Evolutionary conservation across 2,797 vertebrate genomes (phyloP).

Genomic region (Karalla daura): DNA sequence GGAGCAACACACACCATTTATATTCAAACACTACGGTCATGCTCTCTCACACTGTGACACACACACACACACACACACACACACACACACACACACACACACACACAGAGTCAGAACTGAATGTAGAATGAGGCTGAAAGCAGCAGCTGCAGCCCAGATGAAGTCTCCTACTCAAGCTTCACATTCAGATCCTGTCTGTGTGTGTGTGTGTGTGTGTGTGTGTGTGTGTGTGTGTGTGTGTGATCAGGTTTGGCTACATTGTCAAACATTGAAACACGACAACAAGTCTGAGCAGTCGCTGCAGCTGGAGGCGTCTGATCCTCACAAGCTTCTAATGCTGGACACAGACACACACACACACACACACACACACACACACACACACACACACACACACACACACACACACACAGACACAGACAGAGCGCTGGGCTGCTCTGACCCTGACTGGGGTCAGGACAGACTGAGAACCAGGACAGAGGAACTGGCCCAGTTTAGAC

Average conservation of each 20-base stretch:
- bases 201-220: no score
- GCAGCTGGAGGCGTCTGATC: neutral
- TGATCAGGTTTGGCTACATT: no score
- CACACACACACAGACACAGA: constrained; percentile 7
- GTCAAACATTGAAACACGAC: neutral
- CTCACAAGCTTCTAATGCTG: no score
- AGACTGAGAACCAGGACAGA: constrained; percentile 24
- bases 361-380: constrained; percentile 6
- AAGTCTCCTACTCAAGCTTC: no score
- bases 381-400: constrained; percentile 10
- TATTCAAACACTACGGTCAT: neutral
- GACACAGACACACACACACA: no score
- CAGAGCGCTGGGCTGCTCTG: constrained; percentile 2
- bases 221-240: no score
- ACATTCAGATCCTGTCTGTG: no score
- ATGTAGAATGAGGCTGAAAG: no score
- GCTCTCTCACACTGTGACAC: neutral
- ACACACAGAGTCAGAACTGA: no score
- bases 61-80: no score
- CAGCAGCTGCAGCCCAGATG: no score
- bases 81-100: no score
- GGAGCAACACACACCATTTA: neutral
- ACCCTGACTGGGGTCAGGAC: constrained; percentile 10
- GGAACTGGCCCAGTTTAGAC: constrained; percentile 28
- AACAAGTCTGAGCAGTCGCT: neutral